Base-by-base conservation (phyloP, 2,113 vertebrate genomes). In the Xyliphius kryptos region DNA sequence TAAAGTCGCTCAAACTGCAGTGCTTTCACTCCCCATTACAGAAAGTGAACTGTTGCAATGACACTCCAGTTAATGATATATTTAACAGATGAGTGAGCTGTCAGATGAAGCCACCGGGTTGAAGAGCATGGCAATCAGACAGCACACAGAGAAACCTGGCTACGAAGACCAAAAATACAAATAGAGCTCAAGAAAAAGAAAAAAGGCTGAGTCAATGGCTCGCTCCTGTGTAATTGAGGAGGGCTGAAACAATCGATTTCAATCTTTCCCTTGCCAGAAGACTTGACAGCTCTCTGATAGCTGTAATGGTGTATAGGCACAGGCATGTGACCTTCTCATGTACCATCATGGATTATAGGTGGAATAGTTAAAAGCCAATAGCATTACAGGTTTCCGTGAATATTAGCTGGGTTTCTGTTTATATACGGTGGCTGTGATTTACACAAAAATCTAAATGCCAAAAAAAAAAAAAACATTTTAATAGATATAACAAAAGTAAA, bases 211-310 rank as follows among this genome's bases (percentile, higher is more conserved):
- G 61, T 69, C 62, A 56, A 74, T 67, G 63, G 36, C 49, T n/a
- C 50, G 5, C 54, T 52, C 69, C 44, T 51, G 54, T 56, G 67
- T 74, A 69, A 74, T 65, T 63, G 63, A 62, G 67, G 14, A 56
- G 58, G 57, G 67, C 68, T 67, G 64, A 72, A 66, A 58, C 48
- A 58, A 72, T 77, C 72, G 72, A 77, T 77, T 74, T 68, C 75
- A 74, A 74, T 77, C 54, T 61, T 61, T 49, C 41, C 60, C 54
- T 3, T 5, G 21, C 41, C 43, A 14, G 54, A 44, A 6, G 55
- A 5, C 21, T 55, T 21, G 52, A 52, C 50, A 41, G 57, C 56
- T 36, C 37, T 57, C 56, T 61, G 66, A 60, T 58, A 40, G 46
- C 44, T 52, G 19, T 38, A 46, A 52, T 46, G 56, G 49, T 16